A percentile compares a stretch with the other conserved stretches of the same genome.
These are phyloP conservation scores for Papilio helenus DNA, from an alignment of 1,140 invertebrate genomes.

Conservation along the genomic window DNA sequence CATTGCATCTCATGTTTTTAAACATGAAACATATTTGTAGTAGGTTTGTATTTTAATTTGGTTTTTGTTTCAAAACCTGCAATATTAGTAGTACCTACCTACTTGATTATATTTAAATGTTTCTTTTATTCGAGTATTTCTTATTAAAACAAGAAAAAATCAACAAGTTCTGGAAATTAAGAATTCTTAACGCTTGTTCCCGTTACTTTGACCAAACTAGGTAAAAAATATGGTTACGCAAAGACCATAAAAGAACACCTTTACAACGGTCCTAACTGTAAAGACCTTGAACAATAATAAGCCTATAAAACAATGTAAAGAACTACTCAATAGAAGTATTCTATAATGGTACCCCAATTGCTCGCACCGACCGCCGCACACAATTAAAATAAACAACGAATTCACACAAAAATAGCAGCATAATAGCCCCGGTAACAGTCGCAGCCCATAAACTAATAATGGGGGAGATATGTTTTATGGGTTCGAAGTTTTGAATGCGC, in stretches of 20 bases:
- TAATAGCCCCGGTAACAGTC: conserved; percentile 79
- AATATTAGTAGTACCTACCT: background rate
- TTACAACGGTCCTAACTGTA: conserved; percentile 32
- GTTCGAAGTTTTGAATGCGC: conserved; percentile 77
- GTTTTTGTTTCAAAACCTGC: background rate
- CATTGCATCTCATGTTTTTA: conserved; percentile 21
- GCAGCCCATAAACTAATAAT: conserved; percentile 82
- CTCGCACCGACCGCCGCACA: conserved; percentile 75
- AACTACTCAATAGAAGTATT: conserved; percentile 68
- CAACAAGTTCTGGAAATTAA: background rate
- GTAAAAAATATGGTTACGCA: conserved; percentile 33
- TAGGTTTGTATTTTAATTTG: conserved; percentile 7
- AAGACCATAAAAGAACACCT: conserved; percentile 40
- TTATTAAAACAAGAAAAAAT: background rate
- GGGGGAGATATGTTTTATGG: conserved; percentile 83
- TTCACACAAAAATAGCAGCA: conserved; percentile 76
- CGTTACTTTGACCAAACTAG: conserved; percentile 2
- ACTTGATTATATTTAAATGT: background rate
- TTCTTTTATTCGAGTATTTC: background rate
- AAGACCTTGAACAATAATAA: conserved; percentile 55
- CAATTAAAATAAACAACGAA: conserved; percentile 78
- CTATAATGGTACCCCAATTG: conserved; percentile 74
- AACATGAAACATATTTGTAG: conserved; percentile 16
- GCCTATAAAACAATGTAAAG: conserved; percentile 56
- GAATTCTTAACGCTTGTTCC: background rate